Conservation (phyloP, 2,113 vertebrate species). For the Caracal caracal region DNA sequence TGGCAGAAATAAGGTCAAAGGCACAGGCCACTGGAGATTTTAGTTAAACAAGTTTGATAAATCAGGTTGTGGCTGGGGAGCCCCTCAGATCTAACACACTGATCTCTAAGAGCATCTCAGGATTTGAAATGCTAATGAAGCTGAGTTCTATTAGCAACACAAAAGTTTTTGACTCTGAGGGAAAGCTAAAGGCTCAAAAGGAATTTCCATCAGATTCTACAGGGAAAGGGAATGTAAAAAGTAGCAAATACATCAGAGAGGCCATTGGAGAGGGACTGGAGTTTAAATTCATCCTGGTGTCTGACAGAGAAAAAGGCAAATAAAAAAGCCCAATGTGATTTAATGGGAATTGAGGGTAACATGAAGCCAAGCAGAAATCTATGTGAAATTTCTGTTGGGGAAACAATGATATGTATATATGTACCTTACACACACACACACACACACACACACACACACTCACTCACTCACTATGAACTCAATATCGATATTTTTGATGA, state of each 20-base stretch:
- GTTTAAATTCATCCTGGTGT: constrained; percentile 37
- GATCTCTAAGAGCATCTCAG: neutral
- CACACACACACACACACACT: neutral
- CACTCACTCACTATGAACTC: neutral
- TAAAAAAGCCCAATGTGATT: constrained; percentile 1
- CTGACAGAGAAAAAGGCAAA: constrained; percentile 55
- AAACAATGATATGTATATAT: neutral
- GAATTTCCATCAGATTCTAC: constrained; percentile 62
- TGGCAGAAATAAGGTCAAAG: constrained; percentile 48
- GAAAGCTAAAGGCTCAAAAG: constrained; percentile 33
- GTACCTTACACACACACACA: neutral
- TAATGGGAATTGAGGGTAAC: neutral
- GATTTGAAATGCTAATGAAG: constrained; percentile 71
- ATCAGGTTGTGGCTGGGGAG: neutral
- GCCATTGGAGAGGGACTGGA: neutral
- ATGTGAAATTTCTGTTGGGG: neutral
- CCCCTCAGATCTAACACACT: neutral
- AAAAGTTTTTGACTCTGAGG: constrained; percentile 64
- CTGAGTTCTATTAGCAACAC: constrained; percentile 64
- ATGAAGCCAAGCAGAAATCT: constrained; percentile 22
- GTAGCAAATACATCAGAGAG: constrained; percentile 50
- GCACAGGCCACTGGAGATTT: constrained; percentile 3
- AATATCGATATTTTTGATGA: neutral
- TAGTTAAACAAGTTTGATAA: constrained; percentile 31
- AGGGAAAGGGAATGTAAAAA: constrained; percentile 47